Conservation (phyloP, 92 coral and sea anemone genomes). For the Umimayanthus chanpuru region DNA sequence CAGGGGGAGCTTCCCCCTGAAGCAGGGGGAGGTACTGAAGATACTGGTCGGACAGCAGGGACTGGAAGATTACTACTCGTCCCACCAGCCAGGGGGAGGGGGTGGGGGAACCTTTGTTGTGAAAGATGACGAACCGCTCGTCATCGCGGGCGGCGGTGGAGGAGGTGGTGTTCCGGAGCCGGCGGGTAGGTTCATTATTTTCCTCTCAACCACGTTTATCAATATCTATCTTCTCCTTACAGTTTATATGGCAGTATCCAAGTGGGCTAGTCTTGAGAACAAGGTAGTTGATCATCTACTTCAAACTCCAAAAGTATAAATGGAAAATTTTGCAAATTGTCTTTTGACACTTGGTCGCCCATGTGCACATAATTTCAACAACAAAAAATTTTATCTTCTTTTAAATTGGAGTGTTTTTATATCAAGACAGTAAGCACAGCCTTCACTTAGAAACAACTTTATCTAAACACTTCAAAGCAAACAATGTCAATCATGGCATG, state of each 20-base stretch:
- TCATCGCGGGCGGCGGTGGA: constrained; percentile 95
- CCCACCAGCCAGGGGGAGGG: constrained; percentile 91
- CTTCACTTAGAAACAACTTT: too few relatives aligned
- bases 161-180: constrained; percentile 97
- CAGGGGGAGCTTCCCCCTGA: constrained; percentile 79
- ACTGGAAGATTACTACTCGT: constrained; percentile 63
- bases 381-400: too few relatives aligned
- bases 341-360: not conserved
- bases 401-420: too few relatives aligned
- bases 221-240: too few relatives aligned
- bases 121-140: constrained; percentile 68
- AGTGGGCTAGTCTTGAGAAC: not conserved
- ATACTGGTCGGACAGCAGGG: constrained; percentile 94
- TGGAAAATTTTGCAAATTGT: too few relatives aligned
- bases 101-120: constrained; percentile 97
- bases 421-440: too few relatives aligned
- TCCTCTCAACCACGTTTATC: too few relatives aligned
- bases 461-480: too few relatives aligned
- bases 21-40: constrained; percentile 76
- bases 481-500: too few relatives aligned
- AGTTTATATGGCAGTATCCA: not conserved
- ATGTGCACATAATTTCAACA: too few relatives aligned
- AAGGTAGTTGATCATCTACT: not conserved
- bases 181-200: constrained; percentile 45
- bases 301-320: not conserved